phyloP scores from a whole-genome alignment of 2,113 vertebrate species.

The Pycnonotus jocosus region DNA sequence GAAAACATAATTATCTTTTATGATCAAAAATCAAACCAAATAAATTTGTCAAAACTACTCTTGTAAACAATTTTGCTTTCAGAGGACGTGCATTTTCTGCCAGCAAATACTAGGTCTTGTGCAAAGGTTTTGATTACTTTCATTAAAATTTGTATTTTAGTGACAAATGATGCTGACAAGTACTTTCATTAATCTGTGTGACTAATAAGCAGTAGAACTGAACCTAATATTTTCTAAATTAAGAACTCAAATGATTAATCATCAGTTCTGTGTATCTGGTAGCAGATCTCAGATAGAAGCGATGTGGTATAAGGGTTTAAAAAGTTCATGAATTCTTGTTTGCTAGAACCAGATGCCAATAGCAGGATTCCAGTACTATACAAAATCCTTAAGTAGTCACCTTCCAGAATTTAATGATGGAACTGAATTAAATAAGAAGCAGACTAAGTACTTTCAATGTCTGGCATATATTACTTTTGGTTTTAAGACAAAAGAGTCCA shows the following conservation, averaged over 20 bases:
- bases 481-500: not conserved
- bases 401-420: not conserved
- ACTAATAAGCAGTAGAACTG: not conserved
- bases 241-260: not conserved
- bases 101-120: not conserved
- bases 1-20: not conserved
- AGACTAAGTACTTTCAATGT: not conserved
- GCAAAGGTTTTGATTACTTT: not conserved
- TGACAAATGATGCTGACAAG: not conserved
- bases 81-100: not conserved
- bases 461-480: not conserved
- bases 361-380: not conserved
- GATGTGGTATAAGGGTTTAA: not conserved
- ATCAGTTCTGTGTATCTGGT: not conserved
- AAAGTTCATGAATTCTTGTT: not conserved
- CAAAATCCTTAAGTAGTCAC: not conserved
- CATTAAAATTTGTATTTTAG: not conserved
- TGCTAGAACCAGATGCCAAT: not conserved
- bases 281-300: not conserved
- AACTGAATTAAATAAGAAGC: not conserved
- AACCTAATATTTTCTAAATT: not conserved
- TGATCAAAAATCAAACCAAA: not conserved
- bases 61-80: not conserved
- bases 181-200: not conserved
- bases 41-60: not conserved